Evolutionary conservation across 2,888 invertebrate genomes (phyloP).

Genomic region (Thera obeliscata): DNA sequence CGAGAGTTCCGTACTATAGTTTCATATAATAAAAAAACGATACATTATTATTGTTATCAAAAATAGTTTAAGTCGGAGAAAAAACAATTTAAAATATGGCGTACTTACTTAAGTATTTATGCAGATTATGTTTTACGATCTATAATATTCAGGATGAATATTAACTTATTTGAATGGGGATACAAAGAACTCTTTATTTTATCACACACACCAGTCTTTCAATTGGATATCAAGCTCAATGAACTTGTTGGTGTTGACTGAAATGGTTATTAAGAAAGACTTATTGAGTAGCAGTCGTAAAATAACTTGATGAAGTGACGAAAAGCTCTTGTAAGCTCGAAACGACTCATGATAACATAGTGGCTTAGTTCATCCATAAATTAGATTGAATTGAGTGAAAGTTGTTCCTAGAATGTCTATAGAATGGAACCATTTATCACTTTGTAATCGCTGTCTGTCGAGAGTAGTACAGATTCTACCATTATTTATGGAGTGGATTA

Average conservation of each 20-base stretch:
- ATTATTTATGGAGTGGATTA: constrained; percentile 9
- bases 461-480: not conserved
- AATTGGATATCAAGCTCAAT: not conserved
- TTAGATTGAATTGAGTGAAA: constrained; percentile 3
- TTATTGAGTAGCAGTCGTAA: constrained; percentile 8
- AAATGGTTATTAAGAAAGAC: constrained; percentile 3
- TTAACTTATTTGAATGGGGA: no score
- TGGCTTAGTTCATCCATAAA: not conserved
- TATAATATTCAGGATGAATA: no score
- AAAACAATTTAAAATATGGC: no score
- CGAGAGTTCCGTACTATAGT: no score
- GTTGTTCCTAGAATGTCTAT: constrained; percentile 6
- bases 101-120: no score
- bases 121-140: no score
- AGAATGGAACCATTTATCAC: constrained; percentile 8
- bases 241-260: not conserved
- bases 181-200: not conserved
- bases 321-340: not conserved
- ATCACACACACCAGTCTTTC: not conserved
- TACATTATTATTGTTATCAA: no score
- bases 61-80: no score
- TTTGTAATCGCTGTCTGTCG: not conserved
- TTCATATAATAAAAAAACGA: no score
- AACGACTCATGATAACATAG: not conserved
- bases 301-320: constrained; percentile 8